Evolutionary conservation across 92 coral and sea anemone species (phyloP).

Genomic region (Porites lobata): DNA sequence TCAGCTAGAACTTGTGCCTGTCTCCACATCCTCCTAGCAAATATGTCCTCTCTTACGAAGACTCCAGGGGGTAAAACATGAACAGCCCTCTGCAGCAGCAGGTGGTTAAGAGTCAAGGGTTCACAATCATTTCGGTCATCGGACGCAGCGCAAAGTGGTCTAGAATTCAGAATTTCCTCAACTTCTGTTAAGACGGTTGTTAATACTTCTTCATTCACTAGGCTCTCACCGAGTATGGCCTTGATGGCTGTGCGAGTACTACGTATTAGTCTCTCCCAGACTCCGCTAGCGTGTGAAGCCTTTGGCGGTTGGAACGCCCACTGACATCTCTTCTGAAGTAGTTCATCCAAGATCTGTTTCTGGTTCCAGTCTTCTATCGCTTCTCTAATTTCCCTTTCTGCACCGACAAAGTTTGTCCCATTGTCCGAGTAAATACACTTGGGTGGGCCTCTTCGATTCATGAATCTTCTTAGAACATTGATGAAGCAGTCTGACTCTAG

Average conservation of each 20-base stretch:
- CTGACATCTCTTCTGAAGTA: constrained; percentile 36
- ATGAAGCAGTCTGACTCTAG: constrained; percentile 55
- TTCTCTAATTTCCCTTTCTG: constrained; percentile 44
- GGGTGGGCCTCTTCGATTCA: constrained; percentile 55
- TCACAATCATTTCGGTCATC: constrained; percentile 61
- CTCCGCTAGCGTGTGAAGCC: constrained; percentile 52
- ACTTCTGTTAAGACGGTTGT: constrained; percentile 55
- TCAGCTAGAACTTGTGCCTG: constrained; percentile 61
- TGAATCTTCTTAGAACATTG: constrained; percentile 43
- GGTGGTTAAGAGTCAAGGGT: constrained; percentile 68
- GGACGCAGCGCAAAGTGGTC: constrained; percentile 62
- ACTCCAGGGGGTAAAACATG: constrained; percentile 53
- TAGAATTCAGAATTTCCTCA: constrained; percentile 49
- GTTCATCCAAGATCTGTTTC: constrained; percentile 42
- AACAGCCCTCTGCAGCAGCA: constrained; percentile 48
- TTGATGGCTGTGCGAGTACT: background rate
- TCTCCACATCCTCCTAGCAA: constrained; percentile 57
- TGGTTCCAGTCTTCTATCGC: constrained; percentile 52
- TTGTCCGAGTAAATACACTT: constrained; percentile 57
- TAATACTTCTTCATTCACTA: constrained; percentile 55
- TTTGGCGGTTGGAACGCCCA: constrained; percentile 53
- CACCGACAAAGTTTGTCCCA: constrained; percentile 54
- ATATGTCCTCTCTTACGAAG: constrained; percentile 52
- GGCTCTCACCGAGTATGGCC: background rate
- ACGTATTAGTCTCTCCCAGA: constrained; percentile 37